A percentile compares a stretch with the other conserved stretches of the same genome.
Conservation (phyloP, 1,140 invertebrate genomes). For the Solenopsis fugax region DNA sequence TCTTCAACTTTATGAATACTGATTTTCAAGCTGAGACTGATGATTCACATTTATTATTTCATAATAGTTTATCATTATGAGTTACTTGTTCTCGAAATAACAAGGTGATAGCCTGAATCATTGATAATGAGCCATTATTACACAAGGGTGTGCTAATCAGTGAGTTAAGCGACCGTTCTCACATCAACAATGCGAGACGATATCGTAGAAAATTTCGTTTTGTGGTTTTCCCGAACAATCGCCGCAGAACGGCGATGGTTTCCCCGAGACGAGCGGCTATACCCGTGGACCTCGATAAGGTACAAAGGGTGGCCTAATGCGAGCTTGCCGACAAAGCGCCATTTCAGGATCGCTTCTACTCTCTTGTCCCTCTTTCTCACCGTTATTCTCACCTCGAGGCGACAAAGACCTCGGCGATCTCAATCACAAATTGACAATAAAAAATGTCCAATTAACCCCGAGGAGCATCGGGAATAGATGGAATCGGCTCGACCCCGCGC, state of each 20-base stretch:
- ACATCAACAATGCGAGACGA: neutral
- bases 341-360: constrained; percentile 73
- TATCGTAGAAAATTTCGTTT: constrained; percentile 16
- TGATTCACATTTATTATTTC: neutral
- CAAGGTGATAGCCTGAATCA: neutral
- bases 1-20: neutral
- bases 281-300: constrained; percentile 72
- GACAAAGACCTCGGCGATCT: constrained; percentile 83
- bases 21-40: neutral
- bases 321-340: constrained; percentile 75
- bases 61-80: neutral
- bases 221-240: constrained; percentile 28
- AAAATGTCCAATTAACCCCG: constrained; percentile 86
- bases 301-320: constrained; percentile 82
- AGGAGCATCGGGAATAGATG: constrained; percentile 77
- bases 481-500: constrained; percentile 76
- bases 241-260: constrained; percentile 63
- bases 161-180: constrained; percentile 7
- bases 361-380: constrained; percentile 2
- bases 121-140: neutral
- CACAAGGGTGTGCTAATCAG: neutral
- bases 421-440: constrained; percentile 86
- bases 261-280: constrained; percentile 57
- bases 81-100: neutral
- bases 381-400: constrained; percentile 66